Conservation (phyloP, 2,888 invertebrate species). For the Eustalomyia histrio region DNA sequence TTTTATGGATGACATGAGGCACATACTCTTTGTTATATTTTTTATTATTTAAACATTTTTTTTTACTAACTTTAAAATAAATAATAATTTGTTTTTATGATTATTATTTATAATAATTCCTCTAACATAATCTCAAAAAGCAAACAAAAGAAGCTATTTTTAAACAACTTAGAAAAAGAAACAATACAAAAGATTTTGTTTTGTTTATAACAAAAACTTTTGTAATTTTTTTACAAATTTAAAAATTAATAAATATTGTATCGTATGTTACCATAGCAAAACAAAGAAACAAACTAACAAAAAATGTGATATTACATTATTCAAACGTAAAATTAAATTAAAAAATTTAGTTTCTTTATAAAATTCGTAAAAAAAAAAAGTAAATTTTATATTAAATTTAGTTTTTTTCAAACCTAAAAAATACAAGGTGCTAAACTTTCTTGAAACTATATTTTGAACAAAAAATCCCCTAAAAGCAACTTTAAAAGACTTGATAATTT, state of each 20-base stretch:
- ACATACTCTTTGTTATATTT: conserved; percentile 68
- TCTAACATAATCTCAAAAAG: conserved; percentile 7
- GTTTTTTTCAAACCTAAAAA: background rate
- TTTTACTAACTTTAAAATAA: conserved; percentile 44
- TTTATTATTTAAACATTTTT: conserved; percentile 16
- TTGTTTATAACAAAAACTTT: conserved; percentile 27
- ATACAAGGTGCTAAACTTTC: conserved; percentile 39
- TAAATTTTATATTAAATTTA: background rate
- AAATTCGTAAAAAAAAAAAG: conserved; percentile 38
- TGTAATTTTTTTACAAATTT: conserved; percentile 18
- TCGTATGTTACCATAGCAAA: conserved; percentile 63
- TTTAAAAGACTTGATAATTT: conserved; percentile 54
- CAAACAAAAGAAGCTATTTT: conserved; percentile 17
- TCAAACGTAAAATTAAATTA: conserved; percentile 54
- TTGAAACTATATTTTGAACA: conserved; percentile 5
- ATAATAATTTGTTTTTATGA: conserved; percentile 34
- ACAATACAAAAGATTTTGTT: background rate
- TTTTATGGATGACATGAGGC: conserved; percentile 78
- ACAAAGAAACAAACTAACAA: conserved; percentile 28
- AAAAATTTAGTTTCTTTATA: conserved; percentile 52
- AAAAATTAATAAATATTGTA: conserved; percentile 51
- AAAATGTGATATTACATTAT: conserved; percentile 63
- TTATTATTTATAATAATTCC: conserved; percentile 33
- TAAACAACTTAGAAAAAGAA: background rate
- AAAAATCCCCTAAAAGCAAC: conserved; percentile 37